phyloP scores from a whole-genome alignment of 2,113 vertebrate genomes.

The Pogona vitticeps region DNA sequence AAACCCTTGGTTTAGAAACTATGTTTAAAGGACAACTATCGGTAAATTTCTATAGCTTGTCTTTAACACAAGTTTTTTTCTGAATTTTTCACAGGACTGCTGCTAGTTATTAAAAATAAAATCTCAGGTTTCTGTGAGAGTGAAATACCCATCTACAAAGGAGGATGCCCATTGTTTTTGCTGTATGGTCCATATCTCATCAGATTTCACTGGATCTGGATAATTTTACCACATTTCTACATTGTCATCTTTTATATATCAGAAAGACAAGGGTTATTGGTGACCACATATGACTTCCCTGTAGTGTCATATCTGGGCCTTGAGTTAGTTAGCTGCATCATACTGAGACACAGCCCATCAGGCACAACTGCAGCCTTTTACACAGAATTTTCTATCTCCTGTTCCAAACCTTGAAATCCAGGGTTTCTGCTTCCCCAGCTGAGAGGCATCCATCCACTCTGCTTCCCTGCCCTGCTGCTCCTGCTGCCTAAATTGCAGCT shows the following conservation, averaged over 20 bases:
- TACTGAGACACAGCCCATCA: too few species aligned
- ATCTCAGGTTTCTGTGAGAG: not conserved
- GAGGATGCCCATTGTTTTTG: not conserved
- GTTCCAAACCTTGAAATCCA: not conserved
- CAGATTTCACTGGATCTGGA: not conserved
- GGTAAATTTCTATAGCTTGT: not conserved
- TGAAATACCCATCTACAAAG: too few species aligned
- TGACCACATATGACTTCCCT: not conserved
- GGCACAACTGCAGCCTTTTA: too few species aligned
- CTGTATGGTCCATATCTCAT: not conserved
- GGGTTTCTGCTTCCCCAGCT: not conserved
- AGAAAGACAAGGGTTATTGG: not conserved
- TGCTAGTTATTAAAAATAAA: not conserved
- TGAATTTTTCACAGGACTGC: not conserved
- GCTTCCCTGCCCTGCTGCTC: not conserved
- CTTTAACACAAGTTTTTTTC: not conserved
- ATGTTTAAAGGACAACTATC: not conserved
- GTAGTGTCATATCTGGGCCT: not conserved
- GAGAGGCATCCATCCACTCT: not conserved
- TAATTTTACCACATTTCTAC: not conserved
- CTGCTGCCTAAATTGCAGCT: not conserved
- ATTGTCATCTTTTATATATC: too few species aligned
- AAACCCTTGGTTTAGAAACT: slow-evolving; percentile 7
- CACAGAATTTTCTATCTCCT: not conserved
- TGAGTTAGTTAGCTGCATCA: not conserved